These are phyloP conservation scores for Neotoxoptera formosana DNA, from an alignment of 1,140 invertebrate species.

Conservation along the genomic window DNA sequence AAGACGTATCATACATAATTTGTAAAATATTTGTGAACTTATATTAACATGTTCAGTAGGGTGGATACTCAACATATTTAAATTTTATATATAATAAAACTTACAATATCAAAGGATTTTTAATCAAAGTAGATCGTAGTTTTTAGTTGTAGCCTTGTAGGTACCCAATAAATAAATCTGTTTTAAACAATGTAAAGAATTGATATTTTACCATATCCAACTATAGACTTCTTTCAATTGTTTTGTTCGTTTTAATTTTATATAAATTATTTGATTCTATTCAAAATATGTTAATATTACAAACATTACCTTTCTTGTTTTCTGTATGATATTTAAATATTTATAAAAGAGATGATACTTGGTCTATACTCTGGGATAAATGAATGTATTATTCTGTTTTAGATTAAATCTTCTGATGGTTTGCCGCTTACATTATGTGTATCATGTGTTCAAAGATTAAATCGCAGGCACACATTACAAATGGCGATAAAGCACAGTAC, in stretches of 20 bases:
- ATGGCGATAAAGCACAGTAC: constrained; percentile 32
- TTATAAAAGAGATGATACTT: background rate
- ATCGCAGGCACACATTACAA: constrained; percentile 53
- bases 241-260: no score
- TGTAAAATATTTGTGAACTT: background rate
- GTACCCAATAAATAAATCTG: background rate
- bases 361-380: background rate
- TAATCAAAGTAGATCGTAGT: background rate
- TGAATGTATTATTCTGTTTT: constrained; percentile 42
- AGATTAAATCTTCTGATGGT: constrained; percentile 53
- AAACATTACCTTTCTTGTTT: background rate
- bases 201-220: background rate
- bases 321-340: background rate
- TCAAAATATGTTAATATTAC: no score
- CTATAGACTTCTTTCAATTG: background rate
- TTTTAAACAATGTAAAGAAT: background rate
- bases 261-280: no score
- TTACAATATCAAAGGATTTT: background rate
- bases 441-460: constrained; percentile 53
- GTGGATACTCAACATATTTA: background rate
- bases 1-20: background rate
- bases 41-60: background rate
- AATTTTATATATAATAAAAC: background rate
- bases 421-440: constrained; percentile 55
- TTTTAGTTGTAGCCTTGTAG: background rate